A percentile compares a stretch with the other conserved stretches of the same genome.
phyloP scores from a whole-genome alignment of 2,113 vertebrate species.

The Dipodomys merriami region DNA sequence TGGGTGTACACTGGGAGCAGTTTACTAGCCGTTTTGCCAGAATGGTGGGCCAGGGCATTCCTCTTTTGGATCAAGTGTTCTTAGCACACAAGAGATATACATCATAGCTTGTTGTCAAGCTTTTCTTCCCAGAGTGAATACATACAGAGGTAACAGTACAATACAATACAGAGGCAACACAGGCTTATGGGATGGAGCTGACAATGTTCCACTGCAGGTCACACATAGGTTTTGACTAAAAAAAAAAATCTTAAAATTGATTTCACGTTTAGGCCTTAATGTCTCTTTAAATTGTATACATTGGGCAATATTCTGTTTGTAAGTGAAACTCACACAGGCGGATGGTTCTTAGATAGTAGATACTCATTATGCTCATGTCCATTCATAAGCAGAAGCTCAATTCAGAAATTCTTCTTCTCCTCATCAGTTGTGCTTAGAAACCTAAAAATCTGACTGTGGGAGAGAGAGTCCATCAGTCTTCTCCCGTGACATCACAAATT shows the following conservation, averaged over 20 bases:
- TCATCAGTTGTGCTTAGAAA: not conserved
- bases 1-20: not conserved
- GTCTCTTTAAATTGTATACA: not conserved
- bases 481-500: not conserved
- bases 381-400: not conserved
- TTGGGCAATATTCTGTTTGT: not conserved
- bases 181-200: not conserved
- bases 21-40: not conserved
- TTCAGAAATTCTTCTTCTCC: constrained; percentile 9
- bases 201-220: not conserved
- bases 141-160: no score
- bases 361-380: not conserved
- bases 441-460: not conserved
- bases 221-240: not conserved
- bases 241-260: no score
- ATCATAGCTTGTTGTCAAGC: not conserved
- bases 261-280: constrained; percentile 2
- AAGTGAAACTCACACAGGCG: not conserved
- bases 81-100: not conserved
- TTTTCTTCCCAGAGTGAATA: not conserved
- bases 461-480: not conserved
- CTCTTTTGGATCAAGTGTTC: not conserved
- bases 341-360: not conserved
- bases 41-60: not conserved
- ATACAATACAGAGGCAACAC: not conserved